phyloP scores from a whole-genome alignment of 2,113 vertebrate species.

The Rhadina sibilatrix region DNA sequence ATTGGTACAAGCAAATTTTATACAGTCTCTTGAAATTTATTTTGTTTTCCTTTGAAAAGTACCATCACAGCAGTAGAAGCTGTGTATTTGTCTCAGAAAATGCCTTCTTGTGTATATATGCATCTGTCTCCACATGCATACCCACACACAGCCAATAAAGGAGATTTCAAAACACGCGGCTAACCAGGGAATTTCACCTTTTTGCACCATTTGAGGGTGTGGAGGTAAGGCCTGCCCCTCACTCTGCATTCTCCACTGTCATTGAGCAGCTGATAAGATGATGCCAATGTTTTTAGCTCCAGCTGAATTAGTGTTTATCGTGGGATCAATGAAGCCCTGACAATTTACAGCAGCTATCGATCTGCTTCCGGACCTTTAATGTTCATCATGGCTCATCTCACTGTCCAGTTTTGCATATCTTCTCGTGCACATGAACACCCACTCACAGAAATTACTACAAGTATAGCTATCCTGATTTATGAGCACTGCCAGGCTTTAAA shows the following conservation, averaged over 20 bases:
- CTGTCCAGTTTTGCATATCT: neutral
- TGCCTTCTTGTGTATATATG: neutral
- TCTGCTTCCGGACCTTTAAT: neutral
- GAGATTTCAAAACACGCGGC: neutral
- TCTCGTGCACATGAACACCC: neutral
- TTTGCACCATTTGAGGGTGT: neutral
- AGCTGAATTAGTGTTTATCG: neutral
- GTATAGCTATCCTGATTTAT: neutral
- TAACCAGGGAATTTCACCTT: neutral
- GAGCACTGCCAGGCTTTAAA: neutral
- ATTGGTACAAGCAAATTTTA: neutral
- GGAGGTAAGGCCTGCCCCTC: neutral
- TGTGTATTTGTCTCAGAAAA: neutral
- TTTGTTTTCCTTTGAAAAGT: neutral
- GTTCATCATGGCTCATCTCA: conserved; percentile 31
- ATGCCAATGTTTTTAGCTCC: neutral
- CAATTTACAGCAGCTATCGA: neutral
- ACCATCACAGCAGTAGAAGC: neutral
- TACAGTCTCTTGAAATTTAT: neutral
- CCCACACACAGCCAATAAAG: neutral
- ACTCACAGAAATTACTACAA: neutral
- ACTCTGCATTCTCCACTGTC: neutral
- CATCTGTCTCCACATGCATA: neutral
- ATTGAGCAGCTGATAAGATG: neutral
- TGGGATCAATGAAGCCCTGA: conserved; percentile 39